Conservation (phyloP, 1,140 invertebrate species). For the Venustaconcha ellipsiformis region DNA sequence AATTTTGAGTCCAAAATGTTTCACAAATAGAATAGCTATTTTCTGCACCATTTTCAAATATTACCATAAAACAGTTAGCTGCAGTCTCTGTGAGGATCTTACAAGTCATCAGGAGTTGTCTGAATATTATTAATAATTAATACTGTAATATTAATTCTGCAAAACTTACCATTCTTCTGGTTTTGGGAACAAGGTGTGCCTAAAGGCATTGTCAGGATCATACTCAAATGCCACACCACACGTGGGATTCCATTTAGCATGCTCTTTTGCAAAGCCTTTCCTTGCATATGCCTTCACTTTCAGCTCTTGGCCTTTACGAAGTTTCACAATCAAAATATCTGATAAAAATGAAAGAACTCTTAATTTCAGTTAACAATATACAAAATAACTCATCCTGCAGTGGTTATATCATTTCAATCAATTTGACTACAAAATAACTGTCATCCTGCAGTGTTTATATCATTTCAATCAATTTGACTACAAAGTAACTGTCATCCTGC, state of each 20-base stretch:
- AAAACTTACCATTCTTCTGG: constrained; percentile 91
- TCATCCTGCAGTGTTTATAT: too few relatives aligned
- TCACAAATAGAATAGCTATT: too few relatives aligned
- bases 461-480: too few relatives aligned
- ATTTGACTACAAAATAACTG: too few relatives aligned
- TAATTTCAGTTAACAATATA: background rate
- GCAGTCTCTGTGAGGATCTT: too few relatives aligned
- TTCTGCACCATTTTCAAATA: too few relatives aligned
- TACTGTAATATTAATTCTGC: background rate
- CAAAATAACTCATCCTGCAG: background rate
- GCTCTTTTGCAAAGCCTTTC: constrained; percentile 97
- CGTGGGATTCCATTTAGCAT: constrained; percentile 99
- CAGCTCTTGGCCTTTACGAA: constrained; percentile 97
- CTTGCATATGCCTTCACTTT: constrained; percentile 97
- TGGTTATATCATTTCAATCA: too few relatives aligned
- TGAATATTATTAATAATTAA: too few relatives aligned
- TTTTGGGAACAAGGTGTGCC: constrained; percentile 96
- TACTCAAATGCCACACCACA: constrained; percentile 99
- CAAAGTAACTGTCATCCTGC: too few relatives aligned
- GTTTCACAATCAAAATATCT: constrained; percentile 97
- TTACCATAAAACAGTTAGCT: too few relatives aligned
- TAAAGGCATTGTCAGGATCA: constrained; percentile 98
- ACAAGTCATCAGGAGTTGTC: too few relatives aligned
- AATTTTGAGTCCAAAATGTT: too few relatives aligned
- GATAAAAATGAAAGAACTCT: constrained; percentile 31